Percentiles rank a stretch among this genome's conserved stretches.
phyloP scores from a whole-genome alignment of 2,113 vertebrate species.

The Chaetorhynchus papuensis region DNA sequence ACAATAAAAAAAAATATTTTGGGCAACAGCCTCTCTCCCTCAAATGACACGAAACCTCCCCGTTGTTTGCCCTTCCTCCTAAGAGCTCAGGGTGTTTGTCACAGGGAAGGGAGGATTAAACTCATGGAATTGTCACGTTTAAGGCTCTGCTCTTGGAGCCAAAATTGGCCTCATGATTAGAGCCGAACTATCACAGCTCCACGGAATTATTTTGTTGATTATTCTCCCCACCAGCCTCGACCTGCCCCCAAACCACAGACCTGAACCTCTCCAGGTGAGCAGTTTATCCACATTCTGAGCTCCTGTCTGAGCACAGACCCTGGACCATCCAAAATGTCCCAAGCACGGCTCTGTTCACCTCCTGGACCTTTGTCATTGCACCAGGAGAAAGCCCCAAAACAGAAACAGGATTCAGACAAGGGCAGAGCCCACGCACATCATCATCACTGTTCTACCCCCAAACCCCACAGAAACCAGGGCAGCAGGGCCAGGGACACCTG shows the following conservation, averaged over 20 bases:
- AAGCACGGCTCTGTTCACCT: background rate
- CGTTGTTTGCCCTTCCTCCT: background rate
- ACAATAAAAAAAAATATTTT: background rate
- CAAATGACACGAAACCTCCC: background rate
- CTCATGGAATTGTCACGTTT: background rate
- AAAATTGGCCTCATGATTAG: background rate
- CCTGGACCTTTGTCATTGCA: accelerated
- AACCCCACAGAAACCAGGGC: too few relatives aligned
- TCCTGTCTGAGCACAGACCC: background rate
- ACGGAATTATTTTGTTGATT: accelerated
- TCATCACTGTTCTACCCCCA: background rate
- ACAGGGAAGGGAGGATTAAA: background rate
- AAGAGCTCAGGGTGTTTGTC: background rate
- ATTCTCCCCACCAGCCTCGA: background rate
- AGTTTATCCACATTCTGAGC: background rate
- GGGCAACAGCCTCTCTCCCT: background rate
- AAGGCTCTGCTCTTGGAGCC: background rate
- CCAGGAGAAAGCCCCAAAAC: background rate
- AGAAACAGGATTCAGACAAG: background rate
- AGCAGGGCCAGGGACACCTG: accelerated
- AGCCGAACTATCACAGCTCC: background rate
- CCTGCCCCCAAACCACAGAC: background rate
- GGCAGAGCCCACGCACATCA: background rate
- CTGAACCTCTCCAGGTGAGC: background rate
- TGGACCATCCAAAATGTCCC: accelerated